Evolutionary conservation across 2,888 invertebrate species (phyloP).

Genomic region (Aproaerema taeniolella): DNA sequence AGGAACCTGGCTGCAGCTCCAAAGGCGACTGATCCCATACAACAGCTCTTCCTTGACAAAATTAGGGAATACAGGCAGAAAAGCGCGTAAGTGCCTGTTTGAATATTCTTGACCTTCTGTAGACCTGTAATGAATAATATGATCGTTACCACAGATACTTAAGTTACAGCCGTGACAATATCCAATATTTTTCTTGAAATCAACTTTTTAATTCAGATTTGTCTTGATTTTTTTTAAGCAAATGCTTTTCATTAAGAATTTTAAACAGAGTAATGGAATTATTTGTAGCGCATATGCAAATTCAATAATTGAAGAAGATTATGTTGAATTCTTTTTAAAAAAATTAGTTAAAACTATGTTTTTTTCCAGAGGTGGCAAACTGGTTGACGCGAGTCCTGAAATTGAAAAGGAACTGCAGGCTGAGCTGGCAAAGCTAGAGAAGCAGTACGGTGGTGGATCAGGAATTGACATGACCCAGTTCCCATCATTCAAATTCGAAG

Average conservation of each 20-base stretch:
- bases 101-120: neutral
- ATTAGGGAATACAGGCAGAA: slow-evolving; percentile 92
- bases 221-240: too few relatives aligned
- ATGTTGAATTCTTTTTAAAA: neutral
- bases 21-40: slow-evolving; percentile 92
- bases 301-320: neutral
- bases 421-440: slow-evolving; percentile 89
- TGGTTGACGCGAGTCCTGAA: slow-evolving; percentile 89
- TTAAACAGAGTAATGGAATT: too few relatives aligned
- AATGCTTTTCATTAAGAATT: too few relatives aligned
- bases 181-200: too few relatives aligned
- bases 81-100: slow-evolving; percentile 82
- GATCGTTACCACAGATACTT: too few relatives aligned
- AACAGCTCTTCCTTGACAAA: slow-evolving; percentile 95
- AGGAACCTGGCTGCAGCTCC: slow-evolving; percentile 86
- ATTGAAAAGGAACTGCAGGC: slow-evolving; percentile 84
- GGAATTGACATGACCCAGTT: slow-evolving; percentile 93
- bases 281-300: too few relatives aligned
- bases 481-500: slow-evolving; percentile 89
- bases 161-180: too few relatives aligned
- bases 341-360: neutral
- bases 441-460: slow-evolving; percentile 85
- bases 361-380: slow-evolving; percentile 83
- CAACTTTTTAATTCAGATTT: too few relatives aligned
- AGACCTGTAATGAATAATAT: too few relatives aligned